Evolutionary conservation across 2,888 invertebrate species (phyloP).

Genomic region (Drosophila helvetica): DNA sequence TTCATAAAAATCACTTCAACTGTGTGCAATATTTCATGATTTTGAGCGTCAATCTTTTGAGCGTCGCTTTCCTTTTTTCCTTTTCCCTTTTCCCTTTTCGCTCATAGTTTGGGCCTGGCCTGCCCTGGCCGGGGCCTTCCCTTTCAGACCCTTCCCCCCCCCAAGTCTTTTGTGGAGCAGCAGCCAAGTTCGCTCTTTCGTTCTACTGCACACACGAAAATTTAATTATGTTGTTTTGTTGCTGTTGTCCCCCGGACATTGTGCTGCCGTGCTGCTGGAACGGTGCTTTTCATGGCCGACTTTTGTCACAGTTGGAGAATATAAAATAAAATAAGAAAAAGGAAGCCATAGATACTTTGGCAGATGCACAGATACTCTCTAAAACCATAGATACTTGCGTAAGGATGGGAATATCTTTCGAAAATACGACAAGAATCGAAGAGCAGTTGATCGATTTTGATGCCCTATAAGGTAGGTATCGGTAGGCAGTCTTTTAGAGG

Average conservation of each 20-base stretch:
- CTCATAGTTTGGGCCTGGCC: conserved; percentile 8
- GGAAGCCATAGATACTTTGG: too few relatives aligned
- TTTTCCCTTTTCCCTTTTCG: conserved; percentile 3
- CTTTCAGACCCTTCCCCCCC: neutral
- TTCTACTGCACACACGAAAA: conserved; percentile 68
- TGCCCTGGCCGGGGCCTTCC: neutral
- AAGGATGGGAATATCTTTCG: too few relatives aligned
- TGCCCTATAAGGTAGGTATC: too few relatives aligned
- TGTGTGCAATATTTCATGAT: conserved; percentile 75
- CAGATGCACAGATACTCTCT: too few relatives aligned
- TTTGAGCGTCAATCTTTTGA: conserved; percentile 67
- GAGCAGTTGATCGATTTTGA: too few relatives aligned
- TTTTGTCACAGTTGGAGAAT: too few relatives aligned
- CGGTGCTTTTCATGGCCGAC: too few relatives aligned
- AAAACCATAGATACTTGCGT: too few relatives aligned
- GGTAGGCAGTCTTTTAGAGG: too few relatives aligned
- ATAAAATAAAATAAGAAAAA: too few relatives aligned
- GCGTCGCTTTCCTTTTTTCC: conserved; percentile 25
- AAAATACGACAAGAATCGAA: too few relatives aligned
- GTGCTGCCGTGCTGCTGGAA: neutral
- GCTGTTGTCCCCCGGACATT: conserved; percentile 6
- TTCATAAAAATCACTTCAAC: conserved; percentile 78
- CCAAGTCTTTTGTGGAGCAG: conserved; percentile 16
- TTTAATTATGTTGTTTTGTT: conserved; percentile 63
- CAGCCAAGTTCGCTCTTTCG: conserved; percentile 57